Percentiles rank a stretch among this genome's conserved stretches.
Conservation (phyloP, 2,797 vertebrate species). For the Sebastes kiyomatsui region DNA sequence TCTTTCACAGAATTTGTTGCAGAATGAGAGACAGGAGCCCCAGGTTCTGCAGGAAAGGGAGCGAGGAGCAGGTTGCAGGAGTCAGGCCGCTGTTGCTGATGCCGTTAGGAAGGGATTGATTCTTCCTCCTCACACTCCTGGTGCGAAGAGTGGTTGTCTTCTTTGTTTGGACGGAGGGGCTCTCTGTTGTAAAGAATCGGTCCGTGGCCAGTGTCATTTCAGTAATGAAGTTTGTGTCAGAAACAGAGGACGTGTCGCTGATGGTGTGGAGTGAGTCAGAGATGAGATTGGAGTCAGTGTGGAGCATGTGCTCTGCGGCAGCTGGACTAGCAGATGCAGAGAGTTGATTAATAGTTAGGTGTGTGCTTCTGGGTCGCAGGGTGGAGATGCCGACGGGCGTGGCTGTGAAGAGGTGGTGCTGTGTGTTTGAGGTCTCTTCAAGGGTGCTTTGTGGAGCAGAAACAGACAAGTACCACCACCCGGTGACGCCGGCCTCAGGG, state of each 20-base stretch:
- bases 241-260: constrained; percentile 18
- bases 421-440: not conserved
- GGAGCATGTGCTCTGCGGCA: constrained; percentile 17
- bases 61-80: not conserved
- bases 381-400: constrained; percentile 32
- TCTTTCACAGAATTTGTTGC: constrained; percentile 44
- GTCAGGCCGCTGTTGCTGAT: constrained; percentile 35
- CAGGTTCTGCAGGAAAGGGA: constrained; percentile 29
- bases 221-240: constrained; percentile 41
- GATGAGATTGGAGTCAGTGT: constrained; percentile 24
- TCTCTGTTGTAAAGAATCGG: constrained; percentile 58
- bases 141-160: constrained; percentile 81
- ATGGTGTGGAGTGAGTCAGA: constrained; percentile 14
- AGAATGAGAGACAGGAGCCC: constrained; percentile 50
- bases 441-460: constrained; percentile 49
- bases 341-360: constrained; percentile 31
- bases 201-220: constrained; percentile 41
- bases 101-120: constrained; percentile 56
- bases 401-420: constrained; percentile 24
- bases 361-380: constrained; percentile 10
- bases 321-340: constrained; percentile 1
- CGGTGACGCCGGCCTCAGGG: constrained; percentile 38
- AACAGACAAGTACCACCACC: constrained; percentile 61
- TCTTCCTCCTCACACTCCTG: constrained; percentile 79
- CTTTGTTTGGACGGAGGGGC: constrained; percentile 60